A percentile compares a stretch with the other conserved stretches of the same genome.
phyloP scores from a whole-genome alignment of 2,797 vertebrate genomes.

The Chaetophractus vellerosus region DNA sequence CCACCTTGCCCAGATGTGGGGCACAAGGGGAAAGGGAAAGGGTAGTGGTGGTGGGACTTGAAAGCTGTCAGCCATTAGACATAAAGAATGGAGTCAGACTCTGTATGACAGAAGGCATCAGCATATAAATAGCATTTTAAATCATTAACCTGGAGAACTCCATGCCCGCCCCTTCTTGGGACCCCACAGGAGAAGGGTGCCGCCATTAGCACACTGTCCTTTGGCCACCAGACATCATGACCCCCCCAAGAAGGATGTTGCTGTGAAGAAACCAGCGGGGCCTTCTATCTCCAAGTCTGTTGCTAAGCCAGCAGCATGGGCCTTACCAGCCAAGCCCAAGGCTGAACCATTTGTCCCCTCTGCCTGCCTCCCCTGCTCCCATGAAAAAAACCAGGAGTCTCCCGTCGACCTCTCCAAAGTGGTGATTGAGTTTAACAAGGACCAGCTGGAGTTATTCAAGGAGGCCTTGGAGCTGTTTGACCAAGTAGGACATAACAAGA shows the following conservation, averaged over 20 bases:
- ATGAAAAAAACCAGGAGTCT: conserved; percentile 81
- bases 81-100: background rate
- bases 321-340: conserved; percentile 78
- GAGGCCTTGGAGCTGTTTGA: conserved; percentile 95
- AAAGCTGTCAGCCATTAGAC: background rate
- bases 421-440: conserved; percentile 95
- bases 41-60: background rate
- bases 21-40: background rate
- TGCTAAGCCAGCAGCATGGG: conserved; percentile 75
- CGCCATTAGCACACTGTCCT: conserved; percentile 80
- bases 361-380: background rate
- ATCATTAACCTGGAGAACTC: background rate
- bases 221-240: conserved; percentile 82
- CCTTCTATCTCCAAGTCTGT: conserved; percentile 81
- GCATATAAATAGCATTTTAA: background rate
- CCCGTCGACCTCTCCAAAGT: conserved; percentile 88
- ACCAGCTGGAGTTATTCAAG: conserved; percentile 95
- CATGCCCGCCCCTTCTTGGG: too few relatives aligned
- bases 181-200: conserved; percentile 75
- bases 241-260: conserved; percentile 88
- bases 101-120: background rate
- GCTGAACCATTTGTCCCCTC: conserved; percentile 39
- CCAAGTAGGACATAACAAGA: conserved; percentile 94
- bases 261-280: conserved; percentile 86
- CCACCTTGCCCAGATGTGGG: background rate